Evolutionary conservation across 2,888 invertebrate species (phyloP).

Genomic region (Sinopyrophorus schimmeli): DNA sequence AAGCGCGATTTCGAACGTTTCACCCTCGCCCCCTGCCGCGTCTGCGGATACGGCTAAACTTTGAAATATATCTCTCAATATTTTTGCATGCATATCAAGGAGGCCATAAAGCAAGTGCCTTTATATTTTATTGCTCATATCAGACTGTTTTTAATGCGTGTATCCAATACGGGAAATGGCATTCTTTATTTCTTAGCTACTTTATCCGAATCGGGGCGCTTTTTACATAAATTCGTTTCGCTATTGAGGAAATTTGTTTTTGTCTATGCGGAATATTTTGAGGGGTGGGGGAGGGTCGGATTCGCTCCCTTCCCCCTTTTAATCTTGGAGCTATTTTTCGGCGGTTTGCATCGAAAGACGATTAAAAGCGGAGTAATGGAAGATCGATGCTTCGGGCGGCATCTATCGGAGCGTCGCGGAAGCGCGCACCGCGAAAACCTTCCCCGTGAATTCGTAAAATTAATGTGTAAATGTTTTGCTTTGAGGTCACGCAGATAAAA

Average conservation of each 20-base stretch:
- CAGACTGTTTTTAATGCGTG: constrained; percentile 52
- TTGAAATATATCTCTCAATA: constrained; percentile 51
- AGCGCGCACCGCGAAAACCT: constrained; percentile 1
- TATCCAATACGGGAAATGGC: constrained; percentile 52
- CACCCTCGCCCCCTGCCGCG: constrained; percentile 40
- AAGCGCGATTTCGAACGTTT: constrained; percentile 32
- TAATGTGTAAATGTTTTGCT: constrained; percentile 10
- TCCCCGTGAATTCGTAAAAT: constrained; percentile 11
- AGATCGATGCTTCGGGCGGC: constrained; percentile 12
- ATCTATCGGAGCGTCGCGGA: background rate
- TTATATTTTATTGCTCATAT: constrained; percentile 52
- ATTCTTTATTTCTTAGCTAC: constrained; percentile 36
- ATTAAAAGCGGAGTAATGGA: background rate
- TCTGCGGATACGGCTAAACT: constrained; percentile 42
- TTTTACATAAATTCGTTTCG: constrained; percentile 28
- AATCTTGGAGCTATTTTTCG: background rate
- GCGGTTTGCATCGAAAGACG: background rate
- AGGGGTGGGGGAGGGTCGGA: too few relatives aligned
- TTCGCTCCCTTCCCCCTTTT: background rate
- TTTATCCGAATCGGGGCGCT: constrained; percentile 30
- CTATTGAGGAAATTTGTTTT: constrained; percentile 33
- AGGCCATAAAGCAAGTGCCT: constrained; percentile 52
- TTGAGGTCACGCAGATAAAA: constrained; percentile 16
- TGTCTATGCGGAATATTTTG: constrained; percentile 24
- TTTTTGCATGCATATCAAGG: constrained; percentile 51